Conservation (phyloP, 2,888 invertebrate species). For the Neoaliturus tenellus region DNA sequence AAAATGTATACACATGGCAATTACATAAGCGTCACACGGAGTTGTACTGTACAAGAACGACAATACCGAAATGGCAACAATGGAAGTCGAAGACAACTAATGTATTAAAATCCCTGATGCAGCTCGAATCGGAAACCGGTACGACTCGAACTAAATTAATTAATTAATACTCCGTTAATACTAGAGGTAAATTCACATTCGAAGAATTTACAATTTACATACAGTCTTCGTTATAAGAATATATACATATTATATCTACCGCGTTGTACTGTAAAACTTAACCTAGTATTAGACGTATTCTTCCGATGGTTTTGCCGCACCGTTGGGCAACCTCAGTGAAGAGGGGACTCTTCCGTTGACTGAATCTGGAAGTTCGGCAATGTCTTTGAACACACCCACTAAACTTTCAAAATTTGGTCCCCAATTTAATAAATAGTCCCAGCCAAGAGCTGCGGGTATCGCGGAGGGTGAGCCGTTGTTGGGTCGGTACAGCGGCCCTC, state of each 20-base stretch:
- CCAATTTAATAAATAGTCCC: conserved; percentile 97
- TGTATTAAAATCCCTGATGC: conserved; percentile 59
- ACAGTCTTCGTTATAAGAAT: conserved; percentile 45
- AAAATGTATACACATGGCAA: conserved; percentile 55
- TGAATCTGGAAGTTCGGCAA: conserved; percentile 94
- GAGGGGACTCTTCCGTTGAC: conserved; percentile 84
- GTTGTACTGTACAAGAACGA: conserved; percentile 53
- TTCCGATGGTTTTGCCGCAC: conserved; percentile 90
- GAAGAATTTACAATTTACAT: conserved; percentile 52
- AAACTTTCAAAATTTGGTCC: conserved; percentile 97
- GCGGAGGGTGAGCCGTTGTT: conserved; percentile 86
- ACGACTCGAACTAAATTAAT: conserved; percentile 53
- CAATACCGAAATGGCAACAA: conserved; percentile 54
- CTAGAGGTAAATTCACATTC: conserved; percentile 55
- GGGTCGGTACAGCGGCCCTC: conserved; percentile 86
- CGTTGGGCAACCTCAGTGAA: conserved; percentile 84
- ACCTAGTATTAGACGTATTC: conserved; percentile 86
- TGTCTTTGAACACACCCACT: conserved; percentile 97
- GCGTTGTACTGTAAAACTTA: conserved; percentile 54
- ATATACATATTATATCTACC: conserved; percentile 49
- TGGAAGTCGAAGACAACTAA: conserved; percentile 53
- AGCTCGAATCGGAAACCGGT: conserved; percentile 51
- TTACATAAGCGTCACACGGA: conserved; percentile 50
- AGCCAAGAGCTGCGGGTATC: conserved; percentile 85
- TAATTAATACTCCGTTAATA: conserved; percentile 37